These are phyloP conservation scores for Phthorimaea operculella DNA, from an alignment of 1,140 invertebrate genomes.

Conservation along the genomic window DNA sequence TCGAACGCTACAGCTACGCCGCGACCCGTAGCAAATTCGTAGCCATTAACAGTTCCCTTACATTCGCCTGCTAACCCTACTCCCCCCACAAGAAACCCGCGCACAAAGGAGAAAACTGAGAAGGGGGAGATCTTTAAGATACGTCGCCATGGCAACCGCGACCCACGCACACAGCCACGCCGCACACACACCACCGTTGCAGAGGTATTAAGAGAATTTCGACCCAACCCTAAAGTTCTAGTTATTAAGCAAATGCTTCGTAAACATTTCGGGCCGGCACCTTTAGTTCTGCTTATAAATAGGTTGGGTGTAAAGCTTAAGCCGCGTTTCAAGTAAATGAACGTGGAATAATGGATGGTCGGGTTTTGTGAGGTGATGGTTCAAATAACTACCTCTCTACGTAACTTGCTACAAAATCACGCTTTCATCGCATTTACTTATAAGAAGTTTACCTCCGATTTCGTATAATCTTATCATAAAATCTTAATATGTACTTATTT, in stretches of 20 bases:
- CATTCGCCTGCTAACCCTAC: no score
- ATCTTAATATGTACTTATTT: no score
- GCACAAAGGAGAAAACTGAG: slow-evolving; percentile 64
- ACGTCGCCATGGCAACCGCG: slow-evolving; percentile 56
- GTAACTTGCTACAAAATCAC: no score
- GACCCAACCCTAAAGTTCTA: slow-evolving; percentile 59
- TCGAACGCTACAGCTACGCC: no score
- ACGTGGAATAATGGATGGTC: slow-evolving; percentile 14
- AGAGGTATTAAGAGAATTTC: slow-evolving; percentile 61
- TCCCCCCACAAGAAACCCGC: slow-evolving; percentile 62
- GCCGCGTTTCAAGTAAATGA: slow-evolving; percentile 42
- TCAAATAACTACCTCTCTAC: background rate
- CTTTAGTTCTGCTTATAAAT: slow-evolving; percentile 58
- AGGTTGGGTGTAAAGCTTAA: slow-evolving; percentile 49
- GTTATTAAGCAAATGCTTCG: slow-evolving; percentile 67
- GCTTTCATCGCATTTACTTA: no score
- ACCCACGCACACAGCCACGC: slow-evolving; percentile 19
- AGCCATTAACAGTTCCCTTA: no score
- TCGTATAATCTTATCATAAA: no score
- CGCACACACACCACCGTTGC: slow-evolving; percentile 25
- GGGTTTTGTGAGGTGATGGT: background rate
- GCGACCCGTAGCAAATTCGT: no score
- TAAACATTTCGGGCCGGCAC: slow-evolving; percentile 63
- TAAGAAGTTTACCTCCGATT: no score
- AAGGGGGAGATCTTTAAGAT: slow-evolving; percentile 65